Evolutionary conservation across 2,797 vertebrate genomes (phyloP), one percentile per base, ranked within the genome.

Genomic region (Sebastes trivittatus): DNA sequence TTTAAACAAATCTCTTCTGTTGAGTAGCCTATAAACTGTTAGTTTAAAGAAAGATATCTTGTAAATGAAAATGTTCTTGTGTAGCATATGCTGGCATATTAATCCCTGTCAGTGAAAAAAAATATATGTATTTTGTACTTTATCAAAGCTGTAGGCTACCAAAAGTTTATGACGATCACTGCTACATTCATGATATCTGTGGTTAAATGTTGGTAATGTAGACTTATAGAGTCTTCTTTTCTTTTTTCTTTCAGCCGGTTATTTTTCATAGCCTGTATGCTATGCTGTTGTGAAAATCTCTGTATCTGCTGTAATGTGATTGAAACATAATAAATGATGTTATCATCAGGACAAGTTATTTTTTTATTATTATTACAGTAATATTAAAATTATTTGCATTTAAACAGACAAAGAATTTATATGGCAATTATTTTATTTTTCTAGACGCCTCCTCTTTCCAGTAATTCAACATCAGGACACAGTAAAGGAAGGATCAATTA

Each of bases 251-350:
- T 82, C 65, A 86, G 75, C 60, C 9, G 30, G 58, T 88, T 90
- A 65, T 93, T 88, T 93, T 93, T 75, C 69, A 88, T 89, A 88
- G 87, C 85, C 72, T 86, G 67, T 87, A 72, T 49, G 72, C 80
- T 87, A 81, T 86, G 81, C 75, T 88, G 81, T 93, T 90, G 92
- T 95, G 91, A 29, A 87, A 79, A 83, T 84, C 77, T 89, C 81
- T 90, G 93, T 95, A 94, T 93, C 92, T 94, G 90, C 87, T 94
- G 91, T 95, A 92, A 87, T 91, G 95, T 96, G 94, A 87, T 87
- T 94, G 77, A 90, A 93, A 89, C 91, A 85, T 91, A 96, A 95
- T 92, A 94, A 93, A 94, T 80, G 38, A 88, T 87, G 89, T 84
- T 75, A 77, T 79, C 79, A 80, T 84, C 74, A 59, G 27, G 65